These are phyloP conservation scores for Coelinius sp. DNA, from an alignment of 2,888 invertebrate species.

Conservation along the genomic window DNA sequence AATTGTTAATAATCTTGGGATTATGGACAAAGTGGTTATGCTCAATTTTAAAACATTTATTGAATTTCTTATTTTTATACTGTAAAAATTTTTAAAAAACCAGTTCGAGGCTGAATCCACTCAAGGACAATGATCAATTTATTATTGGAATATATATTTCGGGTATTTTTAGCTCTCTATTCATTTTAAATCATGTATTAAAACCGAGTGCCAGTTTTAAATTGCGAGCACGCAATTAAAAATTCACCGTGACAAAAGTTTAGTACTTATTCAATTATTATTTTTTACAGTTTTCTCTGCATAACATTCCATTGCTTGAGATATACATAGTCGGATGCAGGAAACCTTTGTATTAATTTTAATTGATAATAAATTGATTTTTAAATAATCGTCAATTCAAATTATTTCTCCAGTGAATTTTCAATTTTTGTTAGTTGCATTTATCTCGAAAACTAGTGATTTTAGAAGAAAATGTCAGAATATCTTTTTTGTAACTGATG, in stretches of 20 bases:
- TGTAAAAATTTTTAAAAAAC: neutral
- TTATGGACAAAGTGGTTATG: neutral
- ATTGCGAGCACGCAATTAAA: too few species aligned
- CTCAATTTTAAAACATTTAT: neutral
- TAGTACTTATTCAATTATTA: neutral
- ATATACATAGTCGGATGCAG: neutral
- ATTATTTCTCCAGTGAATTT: neutral
- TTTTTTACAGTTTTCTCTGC: too few species aligned
- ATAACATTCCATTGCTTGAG: neutral
- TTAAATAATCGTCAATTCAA: neutral
- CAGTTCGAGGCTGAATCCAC: neutral
- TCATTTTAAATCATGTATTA: neutral
- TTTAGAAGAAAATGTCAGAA: too few species aligned
- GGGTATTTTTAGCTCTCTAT: neutral
- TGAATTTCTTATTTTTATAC: neutral
- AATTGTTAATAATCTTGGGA: neutral
- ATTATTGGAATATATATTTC: neutral
- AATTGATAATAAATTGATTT: neutral
- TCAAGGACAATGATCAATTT: neutral
- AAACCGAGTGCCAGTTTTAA: neutral
- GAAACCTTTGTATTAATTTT: neutral
- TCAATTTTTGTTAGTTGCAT: neutral
- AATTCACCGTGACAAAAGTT: neutral
- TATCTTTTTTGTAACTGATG: too few species aligned
- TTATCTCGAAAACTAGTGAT: too few species aligned